phyloP scores from a whole-genome alignment of 1,140 invertebrate species.

The Cephus cinctus region DNA sequence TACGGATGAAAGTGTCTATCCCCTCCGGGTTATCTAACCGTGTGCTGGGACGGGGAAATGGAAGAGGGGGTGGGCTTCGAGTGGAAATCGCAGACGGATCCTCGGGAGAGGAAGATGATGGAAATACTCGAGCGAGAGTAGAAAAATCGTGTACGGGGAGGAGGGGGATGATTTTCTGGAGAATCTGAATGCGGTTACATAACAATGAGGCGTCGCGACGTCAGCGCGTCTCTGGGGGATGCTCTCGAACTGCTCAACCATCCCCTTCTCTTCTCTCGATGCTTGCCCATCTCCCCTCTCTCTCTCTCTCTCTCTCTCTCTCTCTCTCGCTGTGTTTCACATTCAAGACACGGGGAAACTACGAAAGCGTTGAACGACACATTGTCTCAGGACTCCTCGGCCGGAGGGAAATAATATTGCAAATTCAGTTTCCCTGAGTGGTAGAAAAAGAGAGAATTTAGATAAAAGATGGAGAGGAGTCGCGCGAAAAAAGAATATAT shows the following conservation, averaged over 20 bases:
- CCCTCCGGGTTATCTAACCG: too few relatives aligned
- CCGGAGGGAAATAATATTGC: too few relatives aligned
- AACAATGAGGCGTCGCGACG: constrained; percentile 28
- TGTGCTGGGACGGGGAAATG: neutral
- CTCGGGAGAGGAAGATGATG: neutral
- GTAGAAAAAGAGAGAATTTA: too few relatives aligned
- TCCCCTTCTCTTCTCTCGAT: too few relatives aligned
- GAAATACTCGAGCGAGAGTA: neutral
- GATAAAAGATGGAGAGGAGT: too few relatives aligned
- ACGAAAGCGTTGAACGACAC: too few relatives aligned
- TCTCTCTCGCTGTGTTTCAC: too few relatives aligned
- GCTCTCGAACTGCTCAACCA: too few relatives aligned
- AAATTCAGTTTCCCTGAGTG: too few relatives aligned
- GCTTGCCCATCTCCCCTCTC: constrained; percentile 3
- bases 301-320: neutral
- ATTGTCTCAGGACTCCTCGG: too few relatives aligned
- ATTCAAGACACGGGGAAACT: too few relatives aligned
- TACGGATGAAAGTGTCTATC: neutral
- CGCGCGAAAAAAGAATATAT: too few relatives aligned
- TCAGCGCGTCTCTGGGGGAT: constrained; percentile 19
- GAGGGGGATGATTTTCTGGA: constrained; percentile 22
- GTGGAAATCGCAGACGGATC: neutral
- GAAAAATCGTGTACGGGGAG: neutral
- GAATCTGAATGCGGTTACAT: constrained; percentile 25
- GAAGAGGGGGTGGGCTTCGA: neutral